A percentile compares a stretch with the other conserved stretches of the same genome.
phyloP scores from a whole-genome alignment of 2,797 vertebrate species.

The Eremophila alpestris region DNA sequence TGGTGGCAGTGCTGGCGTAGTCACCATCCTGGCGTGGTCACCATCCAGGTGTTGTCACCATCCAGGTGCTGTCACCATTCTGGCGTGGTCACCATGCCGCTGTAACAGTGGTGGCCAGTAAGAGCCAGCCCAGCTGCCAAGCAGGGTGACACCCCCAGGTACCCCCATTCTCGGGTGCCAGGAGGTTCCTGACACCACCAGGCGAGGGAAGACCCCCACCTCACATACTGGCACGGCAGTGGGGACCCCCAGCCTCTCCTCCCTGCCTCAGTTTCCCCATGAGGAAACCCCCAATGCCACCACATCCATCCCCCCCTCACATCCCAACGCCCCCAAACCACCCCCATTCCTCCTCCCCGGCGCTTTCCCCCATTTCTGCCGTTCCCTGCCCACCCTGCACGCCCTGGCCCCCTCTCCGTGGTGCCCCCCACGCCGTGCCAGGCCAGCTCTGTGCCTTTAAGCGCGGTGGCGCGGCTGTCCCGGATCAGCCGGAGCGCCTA shows the following conservation, averaged over 20 bases:
- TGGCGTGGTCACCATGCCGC: neutral
- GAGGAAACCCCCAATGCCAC: neutral
- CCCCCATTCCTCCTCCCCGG: fast-evolving
- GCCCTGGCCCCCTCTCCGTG: fast-evolving
- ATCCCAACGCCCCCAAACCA: fast-evolving
- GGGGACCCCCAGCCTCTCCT: fast-evolving
- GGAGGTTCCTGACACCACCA: neutral
- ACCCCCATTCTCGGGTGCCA: neutral
- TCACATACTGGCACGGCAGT: fast-evolving
- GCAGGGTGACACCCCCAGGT: fast-evolving
- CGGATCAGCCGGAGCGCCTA: conserved; percentile 84
- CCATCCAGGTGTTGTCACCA: neutral
- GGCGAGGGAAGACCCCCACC: fast-evolving
- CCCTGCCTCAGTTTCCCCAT: conserved; percentile 9
- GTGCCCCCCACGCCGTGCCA: neutral
- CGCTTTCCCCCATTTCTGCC: fast-evolving
- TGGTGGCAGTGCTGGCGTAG: neutral
- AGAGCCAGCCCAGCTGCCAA: neutral
- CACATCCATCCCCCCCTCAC: fast-evolving
- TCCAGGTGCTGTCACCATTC: neutral
- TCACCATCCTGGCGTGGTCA: neutral
- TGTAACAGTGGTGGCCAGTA: fast-evolving
- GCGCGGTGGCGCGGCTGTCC: conserved; percentile 72
- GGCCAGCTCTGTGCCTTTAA: conserved; percentile 77
- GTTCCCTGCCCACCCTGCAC: fast-evolving